Conservation (phyloP, 2,797 vertebrate species). For the Crocidura indochinensis region DNA sequence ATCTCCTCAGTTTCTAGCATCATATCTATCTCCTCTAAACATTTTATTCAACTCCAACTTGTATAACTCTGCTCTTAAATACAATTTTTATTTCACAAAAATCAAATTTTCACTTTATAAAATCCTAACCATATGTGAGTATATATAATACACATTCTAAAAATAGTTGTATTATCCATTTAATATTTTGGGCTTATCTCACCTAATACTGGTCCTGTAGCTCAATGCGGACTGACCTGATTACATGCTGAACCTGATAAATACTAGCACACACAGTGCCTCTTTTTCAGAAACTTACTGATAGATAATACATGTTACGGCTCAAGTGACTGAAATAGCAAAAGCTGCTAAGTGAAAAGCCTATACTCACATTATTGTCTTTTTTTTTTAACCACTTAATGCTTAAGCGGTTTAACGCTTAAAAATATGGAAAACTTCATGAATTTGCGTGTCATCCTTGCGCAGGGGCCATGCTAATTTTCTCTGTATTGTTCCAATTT, state of each 20-base stretch:
- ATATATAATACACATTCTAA: too few species aligned
- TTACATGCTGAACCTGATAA: neutral
- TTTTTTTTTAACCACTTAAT: too few species aligned
- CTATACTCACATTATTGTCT: neutral
- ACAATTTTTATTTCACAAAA: neutral
- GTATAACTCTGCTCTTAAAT: neutral
- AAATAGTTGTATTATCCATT: neutral
- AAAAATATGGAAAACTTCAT: too few species aligned
- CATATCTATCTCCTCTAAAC: neutral
- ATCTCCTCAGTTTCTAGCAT: neutral
- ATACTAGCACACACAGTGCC: neutral
- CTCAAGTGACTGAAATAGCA: slow-evolving; percentile 18
- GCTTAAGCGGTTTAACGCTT: too few species aligned
- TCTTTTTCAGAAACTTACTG: neutral
- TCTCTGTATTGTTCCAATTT: too few species aligned
- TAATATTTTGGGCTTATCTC: slow-evolving; percentile 22
- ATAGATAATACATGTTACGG: neutral
- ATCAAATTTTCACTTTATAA: too few species aligned
- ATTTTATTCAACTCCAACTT: neutral
- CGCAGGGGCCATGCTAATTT: too few species aligned
- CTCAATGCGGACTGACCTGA: neutral
- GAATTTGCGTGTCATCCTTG: too few species aligned
- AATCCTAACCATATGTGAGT: too few species aligned
- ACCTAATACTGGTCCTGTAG: neutral
- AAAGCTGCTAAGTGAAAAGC: neutral